phyloP scores from a whole-genome alignment of 2,888 invertebrate genomes.

The Synanthedon formicaeformis region DNA sequence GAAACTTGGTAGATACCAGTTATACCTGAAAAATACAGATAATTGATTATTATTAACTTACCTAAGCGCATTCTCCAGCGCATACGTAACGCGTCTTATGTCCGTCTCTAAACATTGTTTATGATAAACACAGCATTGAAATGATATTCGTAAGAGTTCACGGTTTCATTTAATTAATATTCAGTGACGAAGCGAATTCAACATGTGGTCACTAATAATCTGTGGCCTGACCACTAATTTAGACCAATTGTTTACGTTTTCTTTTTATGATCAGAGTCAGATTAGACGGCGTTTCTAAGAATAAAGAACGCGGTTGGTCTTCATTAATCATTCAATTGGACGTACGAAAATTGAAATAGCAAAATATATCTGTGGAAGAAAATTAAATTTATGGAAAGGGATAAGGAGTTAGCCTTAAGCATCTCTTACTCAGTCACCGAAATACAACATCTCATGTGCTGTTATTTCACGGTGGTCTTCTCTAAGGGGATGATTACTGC shows the following conservation, averaged over 20 bases:
- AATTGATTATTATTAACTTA: too few species aligned
- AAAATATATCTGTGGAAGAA: too few species aligned
- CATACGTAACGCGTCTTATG: not conserved
- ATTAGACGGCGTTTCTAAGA: not conserved
- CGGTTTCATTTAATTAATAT: conserved; percentile 53
- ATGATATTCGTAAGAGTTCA: conserved; percentile 20
- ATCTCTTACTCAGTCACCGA: too few species aligned
- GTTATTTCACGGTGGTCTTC: too few species aligned
- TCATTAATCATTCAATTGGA: conserved; percentile 1
- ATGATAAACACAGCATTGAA: conserved; percentile 39
- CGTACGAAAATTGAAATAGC: too few species aligned
- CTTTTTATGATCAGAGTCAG: not conserved
- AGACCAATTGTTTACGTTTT: conserved; percentile 25
- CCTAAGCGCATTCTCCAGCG: not conserved
- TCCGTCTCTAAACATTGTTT: conserved; percentile 40
- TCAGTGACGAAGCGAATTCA: conserved; percentile 48
- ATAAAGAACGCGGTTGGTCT: conserved; percentile 4
- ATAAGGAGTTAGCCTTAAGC: too few species aligned
- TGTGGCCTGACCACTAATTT: conserved; percentile 33
- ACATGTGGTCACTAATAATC: conserved; percentile 21
- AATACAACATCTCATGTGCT: too few species aligned
- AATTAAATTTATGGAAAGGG: too few species aligned
- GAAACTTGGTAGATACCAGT: too few species aligned
- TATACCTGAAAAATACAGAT: too few species aligned
- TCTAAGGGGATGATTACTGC: too few species aligned